Conservation (phyloP, 1,140 invertebrate species). For the Halesus radiatus region DNA sequence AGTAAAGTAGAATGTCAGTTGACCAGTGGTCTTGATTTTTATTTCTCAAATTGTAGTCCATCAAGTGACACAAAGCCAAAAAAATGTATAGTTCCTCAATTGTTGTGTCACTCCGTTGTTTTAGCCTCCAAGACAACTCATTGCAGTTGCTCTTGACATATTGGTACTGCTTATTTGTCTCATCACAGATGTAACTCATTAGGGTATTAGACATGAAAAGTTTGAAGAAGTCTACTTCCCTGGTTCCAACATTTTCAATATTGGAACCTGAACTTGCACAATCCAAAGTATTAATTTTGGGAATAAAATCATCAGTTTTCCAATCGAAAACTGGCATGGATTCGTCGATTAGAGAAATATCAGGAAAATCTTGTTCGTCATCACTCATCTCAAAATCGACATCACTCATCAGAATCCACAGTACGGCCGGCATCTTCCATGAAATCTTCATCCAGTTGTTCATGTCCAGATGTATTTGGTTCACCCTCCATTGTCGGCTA, state of each 20-base stretch:
- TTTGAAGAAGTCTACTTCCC: too few relatives aligned
- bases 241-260: constrained; percentile 32
- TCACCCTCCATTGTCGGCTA: constrained; percentile 20
- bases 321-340: too few relatives aligned
- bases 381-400: constrained; percentile 15
- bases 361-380: constrained; percentile 15
- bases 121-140: constrained; percentile 2
- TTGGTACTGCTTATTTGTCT: too few relatives aligned
- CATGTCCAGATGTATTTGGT: too few relatives aligned
- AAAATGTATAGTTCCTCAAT: constrained; percentile 12
- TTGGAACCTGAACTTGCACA: constrained; percentile 2
- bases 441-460: too few relatives aligned
- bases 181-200: too few relatives aligned
- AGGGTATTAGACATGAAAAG: too few relatives aligned
- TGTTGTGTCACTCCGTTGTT: constrained; percentile 13
- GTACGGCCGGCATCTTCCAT: too few relatives aligned
- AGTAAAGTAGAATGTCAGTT: neutral
- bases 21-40: neutral
- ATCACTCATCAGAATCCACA: constrained; percentile 8
- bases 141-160: constrained; percentile 22
- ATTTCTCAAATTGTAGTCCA: constrained; percentile 1
- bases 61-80: constrained; percentile 12
- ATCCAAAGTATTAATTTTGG: neutral
- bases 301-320: neutral
- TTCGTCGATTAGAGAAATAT: constrained; percentile 3